These are phyloP conservation scores for Muscicapa comitata DNA, from an alignment of 2,797 vertebrate genomes.

Conservation along the genomic window DNA sequence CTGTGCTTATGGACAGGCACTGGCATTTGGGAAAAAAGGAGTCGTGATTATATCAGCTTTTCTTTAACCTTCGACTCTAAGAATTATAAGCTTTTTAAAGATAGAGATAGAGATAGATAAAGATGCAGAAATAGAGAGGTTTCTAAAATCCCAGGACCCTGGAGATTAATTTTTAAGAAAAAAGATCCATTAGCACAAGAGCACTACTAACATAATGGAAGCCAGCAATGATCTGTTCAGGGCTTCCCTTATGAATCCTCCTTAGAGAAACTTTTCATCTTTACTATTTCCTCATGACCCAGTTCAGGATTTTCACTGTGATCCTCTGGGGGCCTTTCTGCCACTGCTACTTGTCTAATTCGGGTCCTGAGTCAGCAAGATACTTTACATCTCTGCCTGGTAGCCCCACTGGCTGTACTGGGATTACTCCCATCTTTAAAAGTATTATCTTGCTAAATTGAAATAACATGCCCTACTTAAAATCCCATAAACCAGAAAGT, in stretches of 20 bases:
- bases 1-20: neutral
- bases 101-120: neutral
- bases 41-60: neutral
- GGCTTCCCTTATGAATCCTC: constrained; percentile 53
- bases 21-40: neutral
- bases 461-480: constrained; percentile 52
- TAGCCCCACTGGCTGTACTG: constrained; percentile 34
- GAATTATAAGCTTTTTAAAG: neutral
- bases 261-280: constrained; percentile 64
- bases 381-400: constrained; percentile 23
- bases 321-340: constrained; percentile 29
- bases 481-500: constrained; percentile 11
- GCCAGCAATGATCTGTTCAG: neutral
- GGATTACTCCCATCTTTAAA: constrained; percentile 48
- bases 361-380: constrained; percentile 56
- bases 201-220: constrained; percentile 35
- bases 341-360: constrained; percentile 48
- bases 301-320: constrained; percentile 57
- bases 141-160: constrained; percentile 38
- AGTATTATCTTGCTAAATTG: constrained; percentile 41
- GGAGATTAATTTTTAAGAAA: constrained; percentile 16
- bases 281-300: constrained; percentile 66
- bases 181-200: constrained; percentile 8
- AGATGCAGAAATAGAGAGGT: neutral
- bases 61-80: neutral